phyloP scores from a whole-genome alignment of 2,888 invertebrate species.

The Cephus pulcher region DNA sequence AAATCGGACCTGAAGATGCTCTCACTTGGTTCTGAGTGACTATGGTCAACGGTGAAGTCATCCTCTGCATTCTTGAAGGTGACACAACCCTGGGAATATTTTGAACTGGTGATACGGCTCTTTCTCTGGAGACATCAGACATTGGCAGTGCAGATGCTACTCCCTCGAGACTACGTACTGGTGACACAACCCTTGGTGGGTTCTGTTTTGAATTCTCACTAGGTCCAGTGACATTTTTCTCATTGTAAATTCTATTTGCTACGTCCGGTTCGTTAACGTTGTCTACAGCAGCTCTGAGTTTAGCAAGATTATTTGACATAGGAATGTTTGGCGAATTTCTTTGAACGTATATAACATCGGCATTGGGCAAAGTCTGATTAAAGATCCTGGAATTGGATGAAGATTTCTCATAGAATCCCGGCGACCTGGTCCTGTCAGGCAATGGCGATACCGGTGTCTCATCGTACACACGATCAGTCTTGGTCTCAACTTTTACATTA shows the following conservation, averaged over 20 bases:
- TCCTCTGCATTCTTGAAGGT: constrained; percentile 14
- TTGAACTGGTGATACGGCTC: too few relatives aligned
- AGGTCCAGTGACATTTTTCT: not conserved
- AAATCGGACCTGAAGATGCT: constrained; percentile 9
- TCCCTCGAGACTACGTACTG: constrained; percentile 11
- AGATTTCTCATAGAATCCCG: constrained; percentile 22
- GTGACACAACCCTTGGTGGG: constrained; percentile 1
- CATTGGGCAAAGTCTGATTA: not conserved
- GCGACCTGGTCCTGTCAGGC: constrained; percentile 20
- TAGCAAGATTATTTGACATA: constrained; percentile 39
- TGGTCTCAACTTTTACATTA: constrained; percentile 35
- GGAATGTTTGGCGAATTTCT: constrained; percentile 41
- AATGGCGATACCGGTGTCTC: constrained; percentile 31
- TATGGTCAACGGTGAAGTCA: constrained; percentile 38
- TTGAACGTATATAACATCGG: constrained; percentile 29
- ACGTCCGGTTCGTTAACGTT: not conserved
- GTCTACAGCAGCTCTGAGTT: constrained; percentile 36
- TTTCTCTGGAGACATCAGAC: not conserved
- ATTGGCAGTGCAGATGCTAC: not conserved
- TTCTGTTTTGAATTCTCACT: not conserved
- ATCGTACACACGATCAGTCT: constrained; percentile 49
- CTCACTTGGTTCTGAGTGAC: constrained; percentile 24
- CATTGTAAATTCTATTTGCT: not conserved
- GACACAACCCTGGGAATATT: constrained; percentile 17
- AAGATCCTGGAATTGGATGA: constrained; percentile 17